phyloP scores from a whole-genome alignment of 2,888 invertebrate species.

The Hartigia nigra region DNA sequence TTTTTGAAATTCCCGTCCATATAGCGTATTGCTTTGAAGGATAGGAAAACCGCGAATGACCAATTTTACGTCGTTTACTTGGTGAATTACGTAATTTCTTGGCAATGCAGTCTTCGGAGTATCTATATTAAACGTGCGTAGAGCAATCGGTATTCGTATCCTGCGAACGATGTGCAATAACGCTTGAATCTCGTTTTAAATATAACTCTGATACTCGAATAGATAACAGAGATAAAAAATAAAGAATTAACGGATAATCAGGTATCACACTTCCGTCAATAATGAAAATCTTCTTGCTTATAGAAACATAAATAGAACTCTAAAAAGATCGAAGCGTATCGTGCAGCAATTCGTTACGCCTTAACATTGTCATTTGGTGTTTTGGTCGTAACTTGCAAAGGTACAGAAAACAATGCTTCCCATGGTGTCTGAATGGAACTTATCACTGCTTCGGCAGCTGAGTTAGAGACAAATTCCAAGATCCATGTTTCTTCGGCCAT shows the following conservation, averaged over 20 bases:
- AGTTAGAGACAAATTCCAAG: slow-evolving; percentile 65
- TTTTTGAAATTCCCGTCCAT: too few relatives aligned
- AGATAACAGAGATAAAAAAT: not conserved
- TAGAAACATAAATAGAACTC: slow-evolving; percentile 18
- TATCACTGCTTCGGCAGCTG: slow-evolving; percentile 66
- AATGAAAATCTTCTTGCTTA: slow-evolving; percentile 5
- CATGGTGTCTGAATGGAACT: slow-evolving; percentile 68
- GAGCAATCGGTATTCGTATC: not conserved
- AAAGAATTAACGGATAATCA: not conserved
- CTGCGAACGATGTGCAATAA: not conserved
- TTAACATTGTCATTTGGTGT: slow-evolving; percentile 23
- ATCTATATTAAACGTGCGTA: not conserved
- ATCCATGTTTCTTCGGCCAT: slow-evolving; percentile 67
- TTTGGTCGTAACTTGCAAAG: slow-evolving; percentile 61
- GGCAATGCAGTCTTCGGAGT: not conserved
- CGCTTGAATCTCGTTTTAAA: not conserved
- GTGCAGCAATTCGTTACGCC: slow-evolving; percentile 4
- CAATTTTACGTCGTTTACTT: not conserved
- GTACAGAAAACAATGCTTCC: slow-evolving; percentile 70
- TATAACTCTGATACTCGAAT: not conserved
- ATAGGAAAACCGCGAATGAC: not conserved
- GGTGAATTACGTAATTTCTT: not conserved
- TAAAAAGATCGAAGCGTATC: not conserved
- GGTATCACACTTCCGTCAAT: slow-evolving; percentile 3
- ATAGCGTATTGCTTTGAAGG: not conserved